Evolutionary conservation across 2,888 invertebrate species (phyloP).

Genomic region (Frankliniella intonsa): DNA sequence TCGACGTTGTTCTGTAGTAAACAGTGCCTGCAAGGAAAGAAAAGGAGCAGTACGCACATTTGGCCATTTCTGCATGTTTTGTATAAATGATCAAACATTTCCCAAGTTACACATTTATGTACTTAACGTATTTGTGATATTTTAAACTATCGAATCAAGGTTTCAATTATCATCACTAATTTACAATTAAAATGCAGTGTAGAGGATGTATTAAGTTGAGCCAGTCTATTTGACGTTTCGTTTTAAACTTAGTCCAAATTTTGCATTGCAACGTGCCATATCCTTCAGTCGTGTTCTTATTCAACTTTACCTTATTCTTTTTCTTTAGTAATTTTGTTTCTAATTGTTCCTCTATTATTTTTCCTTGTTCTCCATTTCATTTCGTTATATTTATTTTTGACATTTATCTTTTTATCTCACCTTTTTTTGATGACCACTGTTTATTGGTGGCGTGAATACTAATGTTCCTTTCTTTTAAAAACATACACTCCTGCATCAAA

Average conservation of each 20-base stretch:
- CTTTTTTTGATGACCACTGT: background rate
- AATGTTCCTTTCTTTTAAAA: background rate
- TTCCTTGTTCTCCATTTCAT: background rate
- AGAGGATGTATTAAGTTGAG: background rate
- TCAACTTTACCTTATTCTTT: background rate
- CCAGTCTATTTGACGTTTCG: constrained; percentile 40
- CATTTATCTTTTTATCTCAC: background rate
- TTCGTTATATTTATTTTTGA: background rate
- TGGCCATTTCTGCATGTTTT: background rate
- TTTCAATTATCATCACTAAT: too few species aligned
- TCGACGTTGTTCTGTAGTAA: background rate
- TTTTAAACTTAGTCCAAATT: constrained; percentile 41
- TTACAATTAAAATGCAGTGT: too few species aligned
- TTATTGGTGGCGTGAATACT: too few species aligned
- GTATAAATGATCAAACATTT: background rate
- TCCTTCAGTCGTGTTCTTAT: background rate
- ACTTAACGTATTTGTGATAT: background rate
- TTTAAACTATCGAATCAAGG: background rate
- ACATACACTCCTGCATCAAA: background rate
- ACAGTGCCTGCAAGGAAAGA: background rate
- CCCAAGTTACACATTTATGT: background rate
- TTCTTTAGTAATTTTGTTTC: constrained; percentile 5
- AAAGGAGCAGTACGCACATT: background rate
- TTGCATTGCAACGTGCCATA: constrained; percentile 26
- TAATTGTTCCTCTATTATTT: background rate